A percentile compares a stretch with the other conserved stretches of the same genome.
phyloP scores from a whole-genome alignment of 2,888 invertebrate species.

The Euplagia quadripunctaria region DNA sequence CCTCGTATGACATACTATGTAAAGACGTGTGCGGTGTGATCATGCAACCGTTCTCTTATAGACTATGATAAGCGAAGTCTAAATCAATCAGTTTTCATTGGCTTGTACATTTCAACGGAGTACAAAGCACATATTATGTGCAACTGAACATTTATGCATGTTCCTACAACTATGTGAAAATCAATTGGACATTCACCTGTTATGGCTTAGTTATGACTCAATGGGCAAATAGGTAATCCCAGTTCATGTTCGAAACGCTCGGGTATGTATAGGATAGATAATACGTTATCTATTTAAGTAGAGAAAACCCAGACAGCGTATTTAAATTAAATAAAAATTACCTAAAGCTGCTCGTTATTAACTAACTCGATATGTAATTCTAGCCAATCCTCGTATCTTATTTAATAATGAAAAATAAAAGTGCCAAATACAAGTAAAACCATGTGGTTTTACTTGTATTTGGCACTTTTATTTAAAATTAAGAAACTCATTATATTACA shows the following conservation, averaged over 20 bases:
- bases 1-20: slow-evolving; percentile 37
- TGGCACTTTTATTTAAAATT: too few relatives aligned
- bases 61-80: slow-evolving; percentile 27
- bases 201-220: slow-evolving; percentile 4
- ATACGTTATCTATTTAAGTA: neutral
- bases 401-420: too few relatives aligned
- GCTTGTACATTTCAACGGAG: neutral
- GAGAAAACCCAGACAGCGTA: neutral
- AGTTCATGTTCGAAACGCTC: neutral
- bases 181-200: neutral
- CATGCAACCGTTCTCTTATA: slow-evolving; percentile 39
- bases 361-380: too few relatives aligned
- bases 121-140: neutral
- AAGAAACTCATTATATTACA: too few relatives aligned
- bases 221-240: slow-evolving; percentile 1
- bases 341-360: too few relatives aligned
- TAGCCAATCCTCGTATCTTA: too few relatives aligned
- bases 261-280: neutral
- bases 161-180: neutral
- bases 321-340: too few relatives aligned
- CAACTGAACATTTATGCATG: neutral
- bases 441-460: too few relatives aligned
- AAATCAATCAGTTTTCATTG: slow-evolving; percentile 18
- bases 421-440: too few relatives aligned
- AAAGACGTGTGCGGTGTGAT: slow-evolving; percentile 27